Evolutionary conservation across 2,888 invertebrate species (phyloP).

Genomic region (Drosophila trichaetosa): DNA sequence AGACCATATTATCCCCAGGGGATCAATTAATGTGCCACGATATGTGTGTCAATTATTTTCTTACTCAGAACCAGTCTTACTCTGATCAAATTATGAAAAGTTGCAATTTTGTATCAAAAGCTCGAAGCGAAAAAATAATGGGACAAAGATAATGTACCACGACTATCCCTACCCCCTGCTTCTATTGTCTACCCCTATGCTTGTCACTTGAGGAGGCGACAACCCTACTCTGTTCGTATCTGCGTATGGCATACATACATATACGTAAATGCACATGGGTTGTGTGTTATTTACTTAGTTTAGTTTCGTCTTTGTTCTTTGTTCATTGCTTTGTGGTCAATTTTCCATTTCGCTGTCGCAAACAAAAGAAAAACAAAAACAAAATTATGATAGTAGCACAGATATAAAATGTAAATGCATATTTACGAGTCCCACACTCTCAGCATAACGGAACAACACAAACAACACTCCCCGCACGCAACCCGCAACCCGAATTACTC

Average conservation of each 20-base stretch:
- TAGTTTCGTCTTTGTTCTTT: slow-evolving; percentile 55
- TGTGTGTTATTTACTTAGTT: slow-evolving; percentile 48
- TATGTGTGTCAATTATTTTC: not conserved
- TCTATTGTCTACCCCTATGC: slow-evolving; percentile 40
- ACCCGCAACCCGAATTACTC: not conserved
- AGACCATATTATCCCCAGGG: not conserved
- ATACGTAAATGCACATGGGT: not conserved
- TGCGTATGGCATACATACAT: slow-evolving; percentile 13
- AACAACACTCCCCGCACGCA: not conserved
- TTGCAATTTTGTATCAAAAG: slow-evolving; percentile 5
- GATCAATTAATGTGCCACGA: not conserved
- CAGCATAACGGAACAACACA: slow-evolving; percentile 43
- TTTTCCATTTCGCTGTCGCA: slow-evolving; percentile 71
- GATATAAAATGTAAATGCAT: slow-evolving; percentile 47
- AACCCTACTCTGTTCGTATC: slow-evolving; percentile 12
- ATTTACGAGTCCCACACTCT: slow-evolving; percentile 36
- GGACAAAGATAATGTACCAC: slow-evolving; percentile 1
- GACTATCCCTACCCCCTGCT: not conserved
- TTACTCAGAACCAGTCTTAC: slow-evolving; percentile 3
- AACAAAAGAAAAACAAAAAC: slow-evolving; percentile 35
- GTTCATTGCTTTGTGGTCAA: slow-evolving; percentile 69
- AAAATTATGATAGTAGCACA: slow-evolving; percentile 26
- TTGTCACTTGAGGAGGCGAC: slow-evolving; percentile 6
- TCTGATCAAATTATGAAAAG: not conserved
- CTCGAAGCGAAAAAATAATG: not conserved